Evolutionary conservation across 2,113 vertebrate species (phyloP), one percentile per base, ranked within the genome.

Genomic region (Cnemophilus loriae): DNA sequence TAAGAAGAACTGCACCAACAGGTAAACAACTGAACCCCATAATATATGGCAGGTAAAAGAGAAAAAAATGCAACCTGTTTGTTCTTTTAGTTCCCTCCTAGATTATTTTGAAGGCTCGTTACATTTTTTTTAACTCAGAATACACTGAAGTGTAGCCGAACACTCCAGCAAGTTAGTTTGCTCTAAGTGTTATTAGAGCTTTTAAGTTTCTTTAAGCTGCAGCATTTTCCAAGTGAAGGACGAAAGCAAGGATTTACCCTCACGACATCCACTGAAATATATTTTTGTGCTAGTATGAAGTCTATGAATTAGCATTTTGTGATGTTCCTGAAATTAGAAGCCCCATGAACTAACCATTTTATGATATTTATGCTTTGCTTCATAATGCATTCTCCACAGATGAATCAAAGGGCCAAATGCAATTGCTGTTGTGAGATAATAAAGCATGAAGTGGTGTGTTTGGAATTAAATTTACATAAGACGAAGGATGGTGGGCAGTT

Each of bases 341-440:
- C 97, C 95, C 97, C 98, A 97, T 97, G 98, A 98, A 98, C 97
- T 97, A 98, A 98, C 95, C 97, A 97, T 95, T 98, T 98, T 87
- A 97, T 94, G 94, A 97, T 97, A 97, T 98, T 94, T 98, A 97
- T 98, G 97, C 97, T 98, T 98, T 98, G 97, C 97, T 96, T 98
- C 96, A 91, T 97, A 98, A 98, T 98, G 97, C 97, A 97, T 98
- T 98, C 97, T 98, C 97, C 97, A 98, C 98, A 98, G 97, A 97
- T 89, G 96, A 98, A 98, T 98, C 98, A 98, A 98, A 98, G 96
- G 96, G 88, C 96, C 97, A 98, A 98, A 98, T 95, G 96, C 97
- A 96, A 95, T 97, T 96, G 96, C 95, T 97, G 95, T 98, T 98
- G 96, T 96, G 95, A 90, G 97, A 98, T 98, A 98, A 98, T 97